phyloP scores from a whole-genome alignment of 2,797 vertebrate genomes.

The Octomys mimax region DNA sequence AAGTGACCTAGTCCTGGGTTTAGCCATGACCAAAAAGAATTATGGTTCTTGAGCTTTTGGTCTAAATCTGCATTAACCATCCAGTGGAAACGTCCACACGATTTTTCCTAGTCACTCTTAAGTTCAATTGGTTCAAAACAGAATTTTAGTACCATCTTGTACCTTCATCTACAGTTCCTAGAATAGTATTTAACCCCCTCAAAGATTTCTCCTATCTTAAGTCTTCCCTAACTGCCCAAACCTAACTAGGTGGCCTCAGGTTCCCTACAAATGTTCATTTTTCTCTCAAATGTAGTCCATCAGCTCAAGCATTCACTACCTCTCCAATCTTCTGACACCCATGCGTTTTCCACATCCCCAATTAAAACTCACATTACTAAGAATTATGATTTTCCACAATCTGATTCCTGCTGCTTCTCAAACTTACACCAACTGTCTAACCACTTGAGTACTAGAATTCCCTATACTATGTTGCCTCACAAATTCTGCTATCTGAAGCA shows the following conservation, averaged over 20 bases:
- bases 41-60: neutral
- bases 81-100: neutral
- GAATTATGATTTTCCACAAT: neutral
- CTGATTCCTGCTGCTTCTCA: neutral
- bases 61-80: neutral
- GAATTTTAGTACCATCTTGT: neutral
- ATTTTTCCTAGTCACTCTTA: neutral
- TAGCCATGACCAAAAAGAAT: neutral
- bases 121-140: neutral
- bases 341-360: neutral
- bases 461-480: neutral
- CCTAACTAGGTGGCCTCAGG: neutral
- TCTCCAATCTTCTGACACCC: neutral
- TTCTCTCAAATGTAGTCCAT: slow-evolving; percentile 21
- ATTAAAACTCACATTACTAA: slow-evolving; percentile 38
- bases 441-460: neutral
- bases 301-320: neutral
- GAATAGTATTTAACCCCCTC: neutral
- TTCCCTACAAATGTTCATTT: neutral
- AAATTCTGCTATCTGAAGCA: neutral
- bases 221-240: slow-evolving; percentile 17
- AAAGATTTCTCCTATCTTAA: neutral
- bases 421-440: neutral
- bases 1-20: neutral
- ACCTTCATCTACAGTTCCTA: neutral